A percentile compares a stretch with the other conserved stretches of the same genome.
Conservation (phyloP, 2,797 vertebrate genomes). For the Vireo griseus region DNA sequence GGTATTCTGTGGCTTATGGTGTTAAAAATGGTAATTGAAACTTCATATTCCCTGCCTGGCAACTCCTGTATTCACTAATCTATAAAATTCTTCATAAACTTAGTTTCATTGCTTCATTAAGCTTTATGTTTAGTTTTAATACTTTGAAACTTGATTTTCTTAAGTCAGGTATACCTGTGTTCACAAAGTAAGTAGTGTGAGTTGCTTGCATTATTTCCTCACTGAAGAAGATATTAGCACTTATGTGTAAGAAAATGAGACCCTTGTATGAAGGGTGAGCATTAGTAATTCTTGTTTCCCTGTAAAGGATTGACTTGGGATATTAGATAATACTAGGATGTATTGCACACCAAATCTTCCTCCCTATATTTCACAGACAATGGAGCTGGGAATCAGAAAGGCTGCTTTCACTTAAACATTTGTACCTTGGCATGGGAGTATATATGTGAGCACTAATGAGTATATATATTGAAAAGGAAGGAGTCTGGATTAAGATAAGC, state of each 20-base stretch:
- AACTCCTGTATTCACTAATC: background rate
- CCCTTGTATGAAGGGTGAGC: rapidly evolving
- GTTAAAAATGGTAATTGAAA: background rate
- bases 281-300: background rate
- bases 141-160: background rate
- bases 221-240: background rate
- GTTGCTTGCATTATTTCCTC: background rate
- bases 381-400: background rate
- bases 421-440: background rate
- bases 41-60: background rate
- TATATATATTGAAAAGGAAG: background rate
- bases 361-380: background rate
- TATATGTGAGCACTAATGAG: background rate
- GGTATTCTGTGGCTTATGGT: background rate
- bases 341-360: background rate
- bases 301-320: background rate
- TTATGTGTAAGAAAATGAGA: background rate
- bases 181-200: background rate
- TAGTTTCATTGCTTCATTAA: background rate
- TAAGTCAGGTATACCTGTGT: background rate
- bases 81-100: background rate
- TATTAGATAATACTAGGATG: background rate
- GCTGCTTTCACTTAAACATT: background rate
- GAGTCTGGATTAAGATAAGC: background rate
- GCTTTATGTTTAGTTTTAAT: background rate